Evolutionary conservation across 2,888 invertebrate species (phyloP).

Genomic region (Cosmia trapezina): DNA sequence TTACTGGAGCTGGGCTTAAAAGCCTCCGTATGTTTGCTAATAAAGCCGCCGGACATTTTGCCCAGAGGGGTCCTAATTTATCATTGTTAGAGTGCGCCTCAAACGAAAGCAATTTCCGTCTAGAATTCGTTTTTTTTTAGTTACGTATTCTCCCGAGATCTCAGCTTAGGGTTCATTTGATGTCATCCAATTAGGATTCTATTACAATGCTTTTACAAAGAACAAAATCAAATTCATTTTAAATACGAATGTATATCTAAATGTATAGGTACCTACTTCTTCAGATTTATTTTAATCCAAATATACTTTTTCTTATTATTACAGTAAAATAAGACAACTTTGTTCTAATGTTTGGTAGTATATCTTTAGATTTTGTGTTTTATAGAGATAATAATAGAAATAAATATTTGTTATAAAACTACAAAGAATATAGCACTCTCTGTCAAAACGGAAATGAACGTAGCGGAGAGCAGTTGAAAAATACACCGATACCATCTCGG

Average conservation of each 20-base stretch:
- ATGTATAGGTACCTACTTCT: constrained; percentile 9
- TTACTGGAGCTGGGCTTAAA: constrained; percentile 73
- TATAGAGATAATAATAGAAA: constrained; percentile 16
- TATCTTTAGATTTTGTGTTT: neutral
- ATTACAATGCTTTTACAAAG: constrained; percentile 62
- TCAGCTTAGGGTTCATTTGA: constrained; percentile 78
- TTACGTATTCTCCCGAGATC: constrained; percentile 70
- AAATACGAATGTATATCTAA: constrained; percentile 25
- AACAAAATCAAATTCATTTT: constrained; percentile 57
- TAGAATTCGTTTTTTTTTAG: constrained; percentile 77
- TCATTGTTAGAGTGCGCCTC: constrained; percentile 84
- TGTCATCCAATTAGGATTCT: constrained; percentile 73
- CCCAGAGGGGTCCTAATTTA: constrained; percentile 84
- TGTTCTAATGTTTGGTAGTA: neutral
- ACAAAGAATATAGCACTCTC: constrained; percentile 50
- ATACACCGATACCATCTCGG: constrained; percentile 54
- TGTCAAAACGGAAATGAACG: constrained; percentile 64
- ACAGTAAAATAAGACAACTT: neutral
- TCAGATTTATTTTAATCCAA: constrained; percentile 2
- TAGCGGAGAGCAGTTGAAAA: constrained; percentile 55
- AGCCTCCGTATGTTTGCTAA: constrained; percentile 83
- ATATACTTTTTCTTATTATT: neutral
- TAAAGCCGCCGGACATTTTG: constrained; percentile 82
- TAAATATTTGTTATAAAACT: constrained; percentile 33
- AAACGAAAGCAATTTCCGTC: constrained; percentile 85